Conservation (phyloP, 2,888 invertebrate species). For the Aleiodes leptofemur region DNA sequence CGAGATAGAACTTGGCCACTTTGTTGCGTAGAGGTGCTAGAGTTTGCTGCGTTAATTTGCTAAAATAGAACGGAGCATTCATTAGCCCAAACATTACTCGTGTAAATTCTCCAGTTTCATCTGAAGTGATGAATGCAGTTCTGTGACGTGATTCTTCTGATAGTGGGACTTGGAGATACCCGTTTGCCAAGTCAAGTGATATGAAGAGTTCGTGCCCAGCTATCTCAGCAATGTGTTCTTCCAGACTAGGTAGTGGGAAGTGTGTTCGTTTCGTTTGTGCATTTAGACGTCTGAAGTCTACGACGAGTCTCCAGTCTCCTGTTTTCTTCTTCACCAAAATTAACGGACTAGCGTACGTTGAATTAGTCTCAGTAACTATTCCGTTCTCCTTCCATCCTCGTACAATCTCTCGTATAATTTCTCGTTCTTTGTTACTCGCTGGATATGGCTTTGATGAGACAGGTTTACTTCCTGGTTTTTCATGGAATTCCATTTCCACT, state of each 20-base stretch:
- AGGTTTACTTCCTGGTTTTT: slow-evolving; percentile 17
- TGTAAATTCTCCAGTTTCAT: slow-evolving; percentile 20
- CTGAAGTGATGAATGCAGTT: slow-evolving; percentile 53
- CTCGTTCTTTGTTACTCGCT: slow-evolving; percentile 22
- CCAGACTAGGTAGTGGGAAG: slow-evolving; percentile 41
- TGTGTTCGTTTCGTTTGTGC: slow-evolving; percentile 8
- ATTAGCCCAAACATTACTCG: slow-evolving; percentile 2
- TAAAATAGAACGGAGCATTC: slow-evolving; percentile 29
- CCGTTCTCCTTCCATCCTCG: slow-evolving; percentile 39
- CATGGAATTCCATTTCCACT: slow-evolving; percentile 27
- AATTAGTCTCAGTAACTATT: slow-evolving; percentile 44
- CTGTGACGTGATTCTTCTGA: slow-evolving; percentile 38
- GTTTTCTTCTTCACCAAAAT: slow-evolving; percentile 49
- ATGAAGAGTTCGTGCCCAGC: slow-evolving; percentile 11
- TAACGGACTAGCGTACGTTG: slow-evolving; percentile 50
- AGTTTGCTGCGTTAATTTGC: slow-evolving; percentile 2
- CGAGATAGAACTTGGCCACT: slow-evolving; percentile 27
- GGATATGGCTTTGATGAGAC: slow-evolving; percentile 17
- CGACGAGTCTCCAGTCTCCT: slow-evolving; percentile 45
- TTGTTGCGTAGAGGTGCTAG: slow-evolving; percentile 22
- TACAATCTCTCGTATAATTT: slow-evolving; percentile 37
- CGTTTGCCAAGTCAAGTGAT: slow-evolving; percentile 37
- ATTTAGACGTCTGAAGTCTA: slow-evolving; percentile 46
- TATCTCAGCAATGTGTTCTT: slow-evolving; percentile 38
- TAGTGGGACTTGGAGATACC: slow-evolving; percentile 45